Conservation (phyloP, 2,797 vertebrate species). For the Brachymystax lenok region DNA sequence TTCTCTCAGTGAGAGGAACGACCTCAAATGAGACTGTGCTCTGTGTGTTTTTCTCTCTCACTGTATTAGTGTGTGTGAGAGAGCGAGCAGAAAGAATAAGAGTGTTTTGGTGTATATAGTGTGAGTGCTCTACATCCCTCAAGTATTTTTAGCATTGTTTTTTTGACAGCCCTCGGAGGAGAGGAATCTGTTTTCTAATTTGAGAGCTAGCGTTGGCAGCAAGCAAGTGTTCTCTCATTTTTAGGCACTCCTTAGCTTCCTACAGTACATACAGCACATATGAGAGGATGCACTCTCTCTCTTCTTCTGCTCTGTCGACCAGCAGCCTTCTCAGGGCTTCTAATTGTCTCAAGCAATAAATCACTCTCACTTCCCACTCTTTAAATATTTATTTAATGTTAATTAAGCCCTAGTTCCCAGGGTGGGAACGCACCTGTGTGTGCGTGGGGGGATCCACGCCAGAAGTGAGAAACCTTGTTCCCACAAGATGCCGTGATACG, state of each 20-base stretch:
- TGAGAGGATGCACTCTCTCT: conserved; percentile 3
- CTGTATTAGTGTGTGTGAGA: conserved; percentile 1
- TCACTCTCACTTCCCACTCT: conserved; percentile 50
- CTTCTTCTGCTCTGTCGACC: conserved; percentile 40
- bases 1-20: conserved; percentile 45
- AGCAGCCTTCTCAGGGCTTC: conserved; percentile 31
- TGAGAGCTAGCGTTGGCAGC: conserved; percentile 14
- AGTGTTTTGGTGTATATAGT: conserved; percentile 45
- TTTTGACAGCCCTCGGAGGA: conserved; percentile 30
- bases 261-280: conserved; percentile 9
- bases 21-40: conserved; percentile 17
- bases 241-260: conserved; percentile 38
- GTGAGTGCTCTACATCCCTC: conserved; percentile 50
- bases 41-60: conserved; percentile 11
- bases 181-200: conserved; percentile 43
- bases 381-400: conserved; percentile 67
- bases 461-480: conserved; percentile 33
- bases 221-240: conserved; percentile 10
- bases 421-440: background rate
- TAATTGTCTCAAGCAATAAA: conserved; percentile 64
- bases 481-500: conserved; percentile 37
- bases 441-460: conserved; percentile 8
- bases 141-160: conserved; percentile 69
- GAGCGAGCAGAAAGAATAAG: conserved; percentile 37
- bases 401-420: conserved; percentile 52